Conservation (phyloP, 2,888 invertebrate genomes). For the Sesia bembeciformis region DNA sequence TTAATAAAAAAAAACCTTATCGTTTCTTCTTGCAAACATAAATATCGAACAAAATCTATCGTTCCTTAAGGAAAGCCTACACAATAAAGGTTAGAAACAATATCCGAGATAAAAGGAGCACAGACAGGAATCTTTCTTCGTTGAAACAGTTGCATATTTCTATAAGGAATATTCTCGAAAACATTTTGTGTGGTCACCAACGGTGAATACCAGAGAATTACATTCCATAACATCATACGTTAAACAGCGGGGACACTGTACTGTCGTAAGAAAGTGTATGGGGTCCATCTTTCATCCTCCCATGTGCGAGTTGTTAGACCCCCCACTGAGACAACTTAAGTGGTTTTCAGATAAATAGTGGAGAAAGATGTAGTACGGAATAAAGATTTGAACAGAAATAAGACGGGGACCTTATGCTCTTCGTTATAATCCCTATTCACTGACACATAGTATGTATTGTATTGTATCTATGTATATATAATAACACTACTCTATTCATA, state of each 20-base stretch:
- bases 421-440: no score
- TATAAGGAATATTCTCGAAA: conserved; percentile 3
- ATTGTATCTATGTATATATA: no score
- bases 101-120: no score
- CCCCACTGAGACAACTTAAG: conserved; percentile 1
- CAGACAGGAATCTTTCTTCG: background rate
- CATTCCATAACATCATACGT: conserved; percentile 27
- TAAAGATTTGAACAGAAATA: no score
- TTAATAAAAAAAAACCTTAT: no score
- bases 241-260: conserved; percentile 27
- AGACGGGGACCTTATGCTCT: no score
- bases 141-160: background rate
- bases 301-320: background rate
- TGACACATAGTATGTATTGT: no score
- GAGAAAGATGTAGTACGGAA: background rate
- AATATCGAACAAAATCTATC: no score
- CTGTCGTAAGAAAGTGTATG: conserved; percentile 9
- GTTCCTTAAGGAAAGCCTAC: no score
- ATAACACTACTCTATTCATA: no score
- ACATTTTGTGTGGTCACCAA: conserved; percentile 12
- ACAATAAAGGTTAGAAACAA: no score
- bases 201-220: conserved; percentile 17
- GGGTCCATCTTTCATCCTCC: conserved; percentile 1
- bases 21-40: no score
- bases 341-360: background rate